phyloP scores from a whole-genome alignment of 30 jellyfish, hydroid and myxozoan species.

The Aurelia aurita region DNA sequence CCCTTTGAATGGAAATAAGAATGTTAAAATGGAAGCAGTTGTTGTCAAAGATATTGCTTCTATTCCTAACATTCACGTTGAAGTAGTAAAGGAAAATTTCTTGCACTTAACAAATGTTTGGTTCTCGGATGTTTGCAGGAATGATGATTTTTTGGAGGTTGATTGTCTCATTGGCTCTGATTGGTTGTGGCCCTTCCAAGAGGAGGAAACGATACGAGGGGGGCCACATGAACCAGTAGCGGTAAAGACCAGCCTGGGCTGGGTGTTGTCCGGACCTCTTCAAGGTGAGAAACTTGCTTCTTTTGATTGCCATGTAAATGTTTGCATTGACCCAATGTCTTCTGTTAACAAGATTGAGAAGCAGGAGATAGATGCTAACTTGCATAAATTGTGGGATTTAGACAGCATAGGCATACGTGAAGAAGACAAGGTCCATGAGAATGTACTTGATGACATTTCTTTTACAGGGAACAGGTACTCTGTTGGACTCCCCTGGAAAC shows the following conservation, averaged over 20 bases:
- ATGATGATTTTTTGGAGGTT: slow-evolving; percentile 25
- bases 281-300: slow-evolving; percentile 5
- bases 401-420: slow-evolving; percentile 24
- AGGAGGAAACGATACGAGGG: slow-evolving; percentile 35
- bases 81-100: slow-evolving; percentile 19
- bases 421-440: slow-evolving; percentile 24
- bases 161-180: slow-evolving; percentile 43
- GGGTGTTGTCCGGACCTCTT: slow-evolving; percentile 59
- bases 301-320: too few species aligned
- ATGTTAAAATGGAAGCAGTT: slow-evolving; percentile 29
- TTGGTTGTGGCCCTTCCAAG: slow-evolving; percentile 39
- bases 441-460: slow-evolving; percentile 18
- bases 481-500: slow-evolving; percentile 59
- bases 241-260: slow-evolving; percentile 46
- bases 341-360: not conserved
- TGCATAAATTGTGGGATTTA: slow-evolving; percentile 29
- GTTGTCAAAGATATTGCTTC: slow-evolving; percentile 26
- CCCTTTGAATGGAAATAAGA: slow-evolving; percentile 1
- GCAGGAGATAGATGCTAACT: not conserved
- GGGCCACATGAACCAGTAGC: slow-evolving; percentile 51
- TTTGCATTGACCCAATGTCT: not conserved
- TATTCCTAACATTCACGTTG: slow-evolving; percentile 17
- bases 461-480: slow-evolving; percentile 21
- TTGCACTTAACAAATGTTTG: slow-evolving; percentile 11
- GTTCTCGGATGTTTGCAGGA: slow-evolving; percentile 31